Evolutionary conservation across 2,113 vertebrate species (phyloP).

Genomic region (Gasterosteus nipponicus): DNA sequence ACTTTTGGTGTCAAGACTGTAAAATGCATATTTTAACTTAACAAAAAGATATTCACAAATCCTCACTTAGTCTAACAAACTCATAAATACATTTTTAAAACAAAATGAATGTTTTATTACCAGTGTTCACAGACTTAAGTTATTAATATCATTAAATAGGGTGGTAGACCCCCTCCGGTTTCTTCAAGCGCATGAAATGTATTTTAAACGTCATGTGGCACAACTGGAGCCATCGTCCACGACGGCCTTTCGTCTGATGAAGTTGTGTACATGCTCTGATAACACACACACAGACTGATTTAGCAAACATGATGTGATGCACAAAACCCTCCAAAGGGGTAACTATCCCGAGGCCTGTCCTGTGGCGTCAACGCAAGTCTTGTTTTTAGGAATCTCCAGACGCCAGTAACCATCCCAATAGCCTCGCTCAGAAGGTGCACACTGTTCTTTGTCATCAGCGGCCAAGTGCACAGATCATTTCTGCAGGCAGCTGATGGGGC

Average conservation of each 20-base stretch:
- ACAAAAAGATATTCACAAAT: conserved; percentile 53
- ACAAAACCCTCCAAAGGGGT: conserved; percentile 56
- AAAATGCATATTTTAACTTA: conserved; percentile 57
- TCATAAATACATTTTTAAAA: conserved; percentile 66
- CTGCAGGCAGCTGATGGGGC: conserved; percentile 6
- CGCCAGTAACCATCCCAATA: conserved; percentile 53
- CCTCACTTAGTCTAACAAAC: conserved; percentile 60
- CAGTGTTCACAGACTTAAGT: conserved; percentile 65
- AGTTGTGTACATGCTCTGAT: conserved; percentile 13
- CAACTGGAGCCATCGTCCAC: conserved; percentile 29
- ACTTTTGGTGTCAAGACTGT: conserved; percentile 45
- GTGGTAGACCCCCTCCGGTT: conserved; percentile 14
- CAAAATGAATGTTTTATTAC: conserved; percentile 62
- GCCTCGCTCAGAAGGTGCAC: conserved; percentile 22
- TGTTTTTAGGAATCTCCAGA: conserved; percentile 49
- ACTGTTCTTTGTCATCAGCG: background rate
- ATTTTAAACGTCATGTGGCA: conserved; percentile 55
- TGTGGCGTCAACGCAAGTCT: conserved; percentile 30
- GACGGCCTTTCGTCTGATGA: conserved; percentile 23
- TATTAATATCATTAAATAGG: conserved; percentile 57
- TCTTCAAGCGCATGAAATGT: conserved; percentile 55
- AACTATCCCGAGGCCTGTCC: conserved; percentile 37
- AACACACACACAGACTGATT: conserved; percentile 50
- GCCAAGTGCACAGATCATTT: conserved; percentile 4
- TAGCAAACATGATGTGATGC: conserved; percentile 62